Percentiles rank a stretch among this genome's conserved stretches.
These are phyloP conservation scores for Ahaetulla prasina DNA, from an alignment of 2,113 vertebrate genomes.

Conservation along the genomic window DNA sequence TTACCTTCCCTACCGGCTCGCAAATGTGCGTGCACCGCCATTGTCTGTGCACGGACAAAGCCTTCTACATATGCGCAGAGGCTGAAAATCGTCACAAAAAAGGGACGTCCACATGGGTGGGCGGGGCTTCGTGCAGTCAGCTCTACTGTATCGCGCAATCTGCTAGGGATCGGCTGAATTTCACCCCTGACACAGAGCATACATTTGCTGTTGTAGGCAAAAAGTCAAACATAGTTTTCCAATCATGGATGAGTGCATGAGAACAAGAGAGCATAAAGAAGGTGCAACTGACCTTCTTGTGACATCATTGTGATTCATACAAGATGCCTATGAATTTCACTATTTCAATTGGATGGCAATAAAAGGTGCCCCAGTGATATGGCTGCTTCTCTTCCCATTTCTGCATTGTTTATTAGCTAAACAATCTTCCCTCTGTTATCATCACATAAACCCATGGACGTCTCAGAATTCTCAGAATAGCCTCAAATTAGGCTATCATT, in stretches of 20 bases:
- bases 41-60: no score
- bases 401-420: not conserved
- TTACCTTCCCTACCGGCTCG: no score
- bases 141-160: no score
- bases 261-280: not conserved
- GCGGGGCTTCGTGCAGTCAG: no score
- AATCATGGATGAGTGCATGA: not conserved
- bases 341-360: not conserved
- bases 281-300: not conserved
- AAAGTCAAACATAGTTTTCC: not conserved
- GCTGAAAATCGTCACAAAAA: no score
- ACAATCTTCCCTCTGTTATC: not conserved
- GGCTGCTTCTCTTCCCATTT: not conserved
- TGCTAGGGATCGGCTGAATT: no score
- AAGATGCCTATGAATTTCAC: not conserved
- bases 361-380: not conserved
- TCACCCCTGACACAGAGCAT: no score
- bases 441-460: not conserved
- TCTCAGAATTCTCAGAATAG: not conserved
- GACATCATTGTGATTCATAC: not conserved
- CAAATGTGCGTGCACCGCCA: no score
- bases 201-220: not conserved
- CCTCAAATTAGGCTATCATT: not conserved
- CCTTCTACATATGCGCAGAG: no score
- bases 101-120: no score